Conservation (phyloP, 1,140 invertebrate species). For the Ips nitidus region DNA sequence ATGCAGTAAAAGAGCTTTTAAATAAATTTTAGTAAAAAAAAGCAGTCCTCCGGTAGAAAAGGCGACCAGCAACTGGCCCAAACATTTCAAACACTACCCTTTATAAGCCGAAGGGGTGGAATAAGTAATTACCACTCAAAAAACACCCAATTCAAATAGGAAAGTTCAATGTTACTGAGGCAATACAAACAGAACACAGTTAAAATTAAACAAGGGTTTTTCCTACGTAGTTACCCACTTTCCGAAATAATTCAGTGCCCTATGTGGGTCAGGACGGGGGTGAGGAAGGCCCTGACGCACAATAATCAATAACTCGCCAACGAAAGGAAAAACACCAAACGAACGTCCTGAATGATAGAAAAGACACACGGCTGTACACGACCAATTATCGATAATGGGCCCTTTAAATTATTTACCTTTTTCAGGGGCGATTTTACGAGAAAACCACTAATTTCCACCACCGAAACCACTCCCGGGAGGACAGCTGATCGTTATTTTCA, state of each 20-base stretch:
- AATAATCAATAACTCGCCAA: conserved; percentile 27
- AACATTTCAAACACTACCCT: too few species aligned
- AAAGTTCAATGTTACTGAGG: conserved; percentile 10
- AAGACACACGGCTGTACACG: too few species aligned
- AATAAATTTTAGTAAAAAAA: neutral
- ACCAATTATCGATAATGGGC: too few species aligned
- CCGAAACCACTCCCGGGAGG: conserved; percentile 52
- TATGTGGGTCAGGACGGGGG: conserved; percentile 31
- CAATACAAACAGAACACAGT: neutral
- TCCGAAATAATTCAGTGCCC: conserved; percentile 22
- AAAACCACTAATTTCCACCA: conserved; percentile 35
- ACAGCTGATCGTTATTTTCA: conserved; percentile 55
- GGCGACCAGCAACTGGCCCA: too few species aligned
- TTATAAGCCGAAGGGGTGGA: too few species aligned
- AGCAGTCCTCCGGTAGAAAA: neutral
- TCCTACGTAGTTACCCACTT: neutral
- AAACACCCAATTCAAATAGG: neutral
- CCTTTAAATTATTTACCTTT: conserved; percentile 21
- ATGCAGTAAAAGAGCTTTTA: neutral
- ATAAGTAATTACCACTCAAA: too few species aligned
- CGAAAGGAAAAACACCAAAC: neutral
- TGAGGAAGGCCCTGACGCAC: conserved; percentile 17
- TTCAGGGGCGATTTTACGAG: conserved; percentile 17
- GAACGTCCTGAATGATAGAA: too few species aligned
- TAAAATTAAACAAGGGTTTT: neutral